phyloP scores from a whole-genome alignment of 2,113 vertebrate genomes.

The Gopherus flavomarginatus region DNA sequence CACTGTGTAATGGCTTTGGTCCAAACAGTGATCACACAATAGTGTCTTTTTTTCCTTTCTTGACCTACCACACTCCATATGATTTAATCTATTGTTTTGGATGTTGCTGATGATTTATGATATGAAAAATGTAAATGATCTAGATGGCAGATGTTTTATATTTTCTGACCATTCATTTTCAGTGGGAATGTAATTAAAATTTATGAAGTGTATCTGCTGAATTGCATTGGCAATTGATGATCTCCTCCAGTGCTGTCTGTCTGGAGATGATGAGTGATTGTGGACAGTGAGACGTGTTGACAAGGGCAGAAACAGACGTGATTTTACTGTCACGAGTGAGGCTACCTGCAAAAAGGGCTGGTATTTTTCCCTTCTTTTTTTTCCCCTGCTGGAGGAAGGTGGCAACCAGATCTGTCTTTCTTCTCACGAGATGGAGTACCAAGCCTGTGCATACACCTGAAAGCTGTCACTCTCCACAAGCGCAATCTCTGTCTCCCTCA shows the following conservation, averaged over 20 bases:
- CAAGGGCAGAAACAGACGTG: slow-evolving; percentile 91
- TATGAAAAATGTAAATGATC: slow-evolving; percentile 93
- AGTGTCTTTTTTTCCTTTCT: slow-evolving; percentile 68
- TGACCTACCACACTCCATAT: slow-evolving; percentile 82
- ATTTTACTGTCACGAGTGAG: slow-evolving; percentile 81
- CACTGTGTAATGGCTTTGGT: slow-evolving; percentile 39
- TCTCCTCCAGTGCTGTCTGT: slow-evolving; percentile 91
- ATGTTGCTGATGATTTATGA: slow-evolving; percentile 94
- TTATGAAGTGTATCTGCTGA: slow-evolving; percentile 99
- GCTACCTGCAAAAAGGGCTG: slow-evolving; percentile 72
- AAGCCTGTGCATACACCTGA: slow-evolving; percentile 41
- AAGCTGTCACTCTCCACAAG: slow-evolving; percentile 65
- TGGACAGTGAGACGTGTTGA: slow-evolving; percentile 88
- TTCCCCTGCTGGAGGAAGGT: slow-evolving; percentile 73
- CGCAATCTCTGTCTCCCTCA: slow-evolving; percentile 60
- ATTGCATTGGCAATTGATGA: slow-evolving; percentile 96
- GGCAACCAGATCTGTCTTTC: slow-evolving; percentile 67
- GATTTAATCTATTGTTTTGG: slow-evolving; percentile 86
- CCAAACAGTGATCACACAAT: slow-evolving; percentile 66
- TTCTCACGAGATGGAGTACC: slow-evolving; percentile 67
- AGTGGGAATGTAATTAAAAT: slow-evolving; percentile 96
- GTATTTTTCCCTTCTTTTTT: slow-evolving; percentile 7
- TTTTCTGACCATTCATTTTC: slow-evolving; percentile 99
- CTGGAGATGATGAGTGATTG: slow-evolving; percentile 92
- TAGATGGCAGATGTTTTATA: slow-evolving; percentile 98